These are phyloP conservation scores for Poecilus cupreus DNA, from an alignment of 2,888 invertebrate genomes.

Conservation along the genomic window DNA sequence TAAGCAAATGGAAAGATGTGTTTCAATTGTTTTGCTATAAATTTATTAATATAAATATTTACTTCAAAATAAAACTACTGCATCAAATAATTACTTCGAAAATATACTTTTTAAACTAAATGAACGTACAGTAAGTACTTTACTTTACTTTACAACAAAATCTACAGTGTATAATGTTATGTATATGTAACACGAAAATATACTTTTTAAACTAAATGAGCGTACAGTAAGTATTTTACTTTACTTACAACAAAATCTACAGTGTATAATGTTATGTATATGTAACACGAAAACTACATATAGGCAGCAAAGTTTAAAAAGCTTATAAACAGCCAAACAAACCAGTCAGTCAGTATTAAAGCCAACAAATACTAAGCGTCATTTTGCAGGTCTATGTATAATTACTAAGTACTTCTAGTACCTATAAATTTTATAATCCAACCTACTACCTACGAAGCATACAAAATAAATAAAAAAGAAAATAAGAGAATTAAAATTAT, in stretches of 20 bases:
- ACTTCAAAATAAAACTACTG: not conserved
- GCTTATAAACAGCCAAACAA: not conserved
- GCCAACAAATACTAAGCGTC: slow-evolving; percentile 11
- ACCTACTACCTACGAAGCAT: slow-evolving; percentile 39
- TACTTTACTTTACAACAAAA: slow-evolving; percentile 18
- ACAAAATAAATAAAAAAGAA: slow-evolving; percentile 11
- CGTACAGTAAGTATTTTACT: not conserved
- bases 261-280: slow-evolving; percentile 21
- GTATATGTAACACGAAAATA: no score
- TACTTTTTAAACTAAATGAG: no score
- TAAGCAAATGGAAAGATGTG: not conserved
- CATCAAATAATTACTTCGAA: not conserved
- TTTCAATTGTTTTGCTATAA: not conserved
- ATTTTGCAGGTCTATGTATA: slow-evolving; percentile 31
- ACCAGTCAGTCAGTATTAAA: not conserved
- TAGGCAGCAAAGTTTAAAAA: slow-evolving; percentile 11
- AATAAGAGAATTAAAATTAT: not conserved
- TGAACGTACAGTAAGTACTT: not conserved
- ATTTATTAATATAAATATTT: not conserved
- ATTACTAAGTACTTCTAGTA: not conserved
- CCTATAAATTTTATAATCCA: not conserved
- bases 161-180: slow-evolving; percentile 15
- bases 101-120: no score
- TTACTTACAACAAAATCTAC: not conserved
- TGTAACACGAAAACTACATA: not conserved